Evolutionary conservation across 2,113 vertebrate genomes (phyloP), one percentile per base, ranked within the genome.

Genomic region (Gymnocephalus cernua): DNA sequence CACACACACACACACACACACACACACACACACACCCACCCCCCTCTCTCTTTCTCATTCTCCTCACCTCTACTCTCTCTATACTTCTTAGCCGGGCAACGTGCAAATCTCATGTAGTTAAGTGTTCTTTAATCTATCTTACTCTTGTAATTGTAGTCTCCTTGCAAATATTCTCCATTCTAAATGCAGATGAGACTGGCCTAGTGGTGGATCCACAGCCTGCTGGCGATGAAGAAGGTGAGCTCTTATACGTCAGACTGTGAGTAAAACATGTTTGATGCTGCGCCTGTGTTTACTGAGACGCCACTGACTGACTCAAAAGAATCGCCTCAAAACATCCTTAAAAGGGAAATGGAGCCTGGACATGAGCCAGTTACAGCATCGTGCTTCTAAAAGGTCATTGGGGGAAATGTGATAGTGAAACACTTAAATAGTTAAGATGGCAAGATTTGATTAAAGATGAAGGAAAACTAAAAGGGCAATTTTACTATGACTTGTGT

Each of bases 101-200:
- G 94, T 96, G 96, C 95, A 96, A 95, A 95, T 93, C 92, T 91
- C 25, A 90, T 72, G 74, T 70, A 85, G 88, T 88, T 1, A 88
- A 86, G 89, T 90, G 82, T 94, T 67, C 91, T 95, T 88, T 96
- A 88, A 95, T 95, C 92, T 96, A 91, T 89, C 93, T 97, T 95
- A 96, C 96, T 96, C 92, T 97, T 88, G 93, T 97, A 97, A 98
- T 97, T 96, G 97, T 98, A 99, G 97, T 99, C 96, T 99, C 97
- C 95, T 97, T 98, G 97, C 97, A 97, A 99, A 98, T 97, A 95
- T 98, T 97, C 96, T 98, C 97, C 96, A 96, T 97, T 99, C 97
- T 99, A 95, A 97, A 97, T 96, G 96, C 97, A 99, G 98, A 99
- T 97, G 97, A 98, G 91, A 94, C 96, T 47, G 96, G 95, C 72